Conservation (phyloP, 2,113 vertebrate genomes). For the Hyperopisus bebe region DNA sequence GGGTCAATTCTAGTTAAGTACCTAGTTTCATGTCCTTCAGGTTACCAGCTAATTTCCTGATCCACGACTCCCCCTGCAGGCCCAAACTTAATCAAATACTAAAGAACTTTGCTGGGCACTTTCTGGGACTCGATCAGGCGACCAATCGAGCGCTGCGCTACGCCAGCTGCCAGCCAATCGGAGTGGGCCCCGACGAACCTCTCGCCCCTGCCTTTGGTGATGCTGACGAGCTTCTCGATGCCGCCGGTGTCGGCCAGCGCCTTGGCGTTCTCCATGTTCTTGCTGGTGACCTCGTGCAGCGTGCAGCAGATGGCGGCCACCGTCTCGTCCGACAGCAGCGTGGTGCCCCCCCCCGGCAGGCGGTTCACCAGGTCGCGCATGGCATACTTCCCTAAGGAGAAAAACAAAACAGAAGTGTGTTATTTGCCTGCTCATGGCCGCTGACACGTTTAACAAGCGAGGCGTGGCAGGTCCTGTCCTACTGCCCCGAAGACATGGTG, state of each 20-base stretch:
- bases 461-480: neutral
- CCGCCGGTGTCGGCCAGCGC: conserved; percentile 91
- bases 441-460: neutral
- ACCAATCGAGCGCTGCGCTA: neutral
- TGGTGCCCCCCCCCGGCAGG: conserved; percentile 78
- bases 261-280: conserved; percentile 98
- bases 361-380: conserved; percentile 96
- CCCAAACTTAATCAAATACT: neutral
- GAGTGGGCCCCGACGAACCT: conserved; percentile 55
- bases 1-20: neutral
- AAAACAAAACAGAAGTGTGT: neutral
- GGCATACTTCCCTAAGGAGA: conserved; percentile 80
- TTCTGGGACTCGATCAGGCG: neutral
- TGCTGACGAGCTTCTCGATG: conserved; percentile 95
- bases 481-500: neutral
- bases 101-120: neutral
- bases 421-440: neutral
- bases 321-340: conserved; percentile 82
- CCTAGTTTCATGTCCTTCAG: neutral
- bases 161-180: neutral
- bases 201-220: conserved; percentile 91
- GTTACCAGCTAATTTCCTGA: neutral
- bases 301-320: conserved; percentile 94
- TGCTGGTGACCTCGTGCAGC: conserved; percentile 93
- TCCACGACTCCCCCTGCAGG: neutral